A percentile compares a stretch with the other conserved stretches of the same genome.
Conservation (phyloP, 2,113 vertebrate species). For the Numida meleagris region DNA sequence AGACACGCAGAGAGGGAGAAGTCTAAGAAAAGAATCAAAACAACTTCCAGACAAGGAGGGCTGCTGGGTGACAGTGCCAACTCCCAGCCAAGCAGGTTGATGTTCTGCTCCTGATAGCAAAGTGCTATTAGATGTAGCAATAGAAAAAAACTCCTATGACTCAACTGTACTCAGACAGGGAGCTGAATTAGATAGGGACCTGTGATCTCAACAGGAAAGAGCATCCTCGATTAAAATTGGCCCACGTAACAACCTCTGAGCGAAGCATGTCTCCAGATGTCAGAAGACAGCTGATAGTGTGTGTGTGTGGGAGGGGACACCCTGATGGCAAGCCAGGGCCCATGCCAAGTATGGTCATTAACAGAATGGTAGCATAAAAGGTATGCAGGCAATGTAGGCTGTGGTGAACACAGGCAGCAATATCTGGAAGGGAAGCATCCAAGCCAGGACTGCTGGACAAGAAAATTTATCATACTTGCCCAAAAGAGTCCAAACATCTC, state of each 20-base stretch:
- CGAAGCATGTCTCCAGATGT: neutral
- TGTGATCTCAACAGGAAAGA: conserved; percentile 32
- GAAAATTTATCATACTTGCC: neutral
- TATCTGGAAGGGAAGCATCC: neutral
- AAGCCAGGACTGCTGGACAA: neutral
- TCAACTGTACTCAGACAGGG: neutral
- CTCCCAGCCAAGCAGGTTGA: conserved; percentile 30
- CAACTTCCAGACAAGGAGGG: conserved; percentile 51
- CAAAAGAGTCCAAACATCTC: neutral
- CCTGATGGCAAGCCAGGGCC: neutral
- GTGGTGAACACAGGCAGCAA: neutral
- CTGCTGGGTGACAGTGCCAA: conserved; percentile 33
- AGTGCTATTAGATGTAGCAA: neutral
- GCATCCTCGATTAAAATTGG: neutral
- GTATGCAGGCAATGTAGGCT: neutral
- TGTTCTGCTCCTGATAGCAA: conserved; percentile 43
- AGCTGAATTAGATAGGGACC: conserved; percentile 43
- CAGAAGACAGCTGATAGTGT: neutral
- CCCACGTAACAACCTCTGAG: neutral
- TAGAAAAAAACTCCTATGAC: conserved; percentile 55
- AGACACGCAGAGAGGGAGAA: conserved; percentile 61
- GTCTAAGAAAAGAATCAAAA: conserved; percentile 70
- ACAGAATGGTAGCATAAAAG: neutral
- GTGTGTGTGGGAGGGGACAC: neutral
- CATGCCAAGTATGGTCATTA: neutral